phyloP scores from a whole-genome alignment of 1,140 invertebrate genomes.

The Drosophila sechellia region DNA sequence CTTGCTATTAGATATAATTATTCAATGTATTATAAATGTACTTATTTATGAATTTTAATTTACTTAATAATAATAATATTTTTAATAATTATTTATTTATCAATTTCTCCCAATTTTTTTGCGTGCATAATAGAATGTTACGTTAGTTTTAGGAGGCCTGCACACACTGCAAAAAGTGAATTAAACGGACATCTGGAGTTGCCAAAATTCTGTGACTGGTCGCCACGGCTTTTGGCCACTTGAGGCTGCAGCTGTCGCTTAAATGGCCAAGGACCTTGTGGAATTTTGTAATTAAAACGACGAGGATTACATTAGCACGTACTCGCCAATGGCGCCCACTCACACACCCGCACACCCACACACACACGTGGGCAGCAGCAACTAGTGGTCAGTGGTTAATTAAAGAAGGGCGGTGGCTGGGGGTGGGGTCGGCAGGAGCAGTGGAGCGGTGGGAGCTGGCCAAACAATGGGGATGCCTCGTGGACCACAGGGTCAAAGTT shows the following conservation, averaged over 20 bases:
- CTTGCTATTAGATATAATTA: neutral
- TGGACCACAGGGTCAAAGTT: conserved; percentile 34
- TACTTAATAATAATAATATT: neutral
- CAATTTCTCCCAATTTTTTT: neutral
- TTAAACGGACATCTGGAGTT: conserved; percentile 51
- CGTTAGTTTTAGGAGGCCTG: conserved; percentile 61
- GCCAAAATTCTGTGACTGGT: conserved; percentile 25
- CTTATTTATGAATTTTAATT: neutral
- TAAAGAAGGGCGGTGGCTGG: conserved; percentile 31
- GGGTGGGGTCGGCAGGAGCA: neutral
- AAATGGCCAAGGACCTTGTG: conserved; percentile 47
- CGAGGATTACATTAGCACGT: conserved; percentile 78
- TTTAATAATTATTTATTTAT: neutral
- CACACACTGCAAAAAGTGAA: conserved; percentile 54
- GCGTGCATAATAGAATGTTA: conserved; percentile 40
- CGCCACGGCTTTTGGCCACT: conserved; percentile 35
- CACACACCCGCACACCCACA: neutral
- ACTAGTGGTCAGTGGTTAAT: conserved; percentile 77
- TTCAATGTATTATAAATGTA: neutral
- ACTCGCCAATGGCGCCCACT: conserved; percentile 25
- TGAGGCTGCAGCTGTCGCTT: conserved; percentile 32
- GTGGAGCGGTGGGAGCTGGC: neutral
- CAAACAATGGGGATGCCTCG: conserved; percentile 44
- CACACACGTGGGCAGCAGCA: conserved; percentile 41
- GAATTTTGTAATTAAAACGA: conserved; percentile 78